phyloP scores from a whole-genome alignment of 2,888 invertebrate species.

The Apodemia zela region DNA sequence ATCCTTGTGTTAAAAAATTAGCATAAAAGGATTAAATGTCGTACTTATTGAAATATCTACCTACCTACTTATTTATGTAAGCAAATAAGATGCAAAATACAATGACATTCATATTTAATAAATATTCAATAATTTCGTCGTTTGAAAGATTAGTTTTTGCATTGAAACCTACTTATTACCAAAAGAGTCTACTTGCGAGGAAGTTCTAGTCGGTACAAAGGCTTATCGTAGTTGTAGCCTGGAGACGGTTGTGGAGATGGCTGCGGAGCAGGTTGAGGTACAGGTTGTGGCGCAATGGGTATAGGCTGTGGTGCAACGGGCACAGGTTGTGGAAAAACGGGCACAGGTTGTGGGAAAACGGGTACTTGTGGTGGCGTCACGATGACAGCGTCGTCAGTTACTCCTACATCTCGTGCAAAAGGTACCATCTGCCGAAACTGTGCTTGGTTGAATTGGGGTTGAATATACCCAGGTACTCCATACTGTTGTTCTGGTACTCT shows the following conservation, averaged over 20 bases:
- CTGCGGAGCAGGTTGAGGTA: conserved; percentile 37
- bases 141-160: too few relatives aligned
- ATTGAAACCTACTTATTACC: background rate
- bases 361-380: conserved; percentile 68
- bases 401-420: conserved; percentile 57
- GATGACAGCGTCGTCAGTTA: conserved; percentile 71
- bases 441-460: conserved; percentile 22
- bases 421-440: conserved; percentile 42
- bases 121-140: too few relatives aligned
- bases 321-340: conserved; percentile 28
- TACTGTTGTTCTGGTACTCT: conserved; percentile 10
- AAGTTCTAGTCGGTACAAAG: conserved; percentile 62
- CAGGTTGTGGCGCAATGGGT: conserved; percentile 27
- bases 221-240: conserved; percentile 65
- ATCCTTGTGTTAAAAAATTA: too few relatives aligned
- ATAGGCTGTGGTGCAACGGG: conserved; percentile 36
- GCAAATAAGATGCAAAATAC: too few relatives aligned
- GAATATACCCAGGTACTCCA: conserved; percentile 4
- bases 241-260: conserved; percentile 41
- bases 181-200: conserved; percentile 54
- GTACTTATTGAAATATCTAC: too few relatives aligned
- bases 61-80: too few relatives aligned
- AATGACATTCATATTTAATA: too few relatives aligned
- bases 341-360: conserved; percentile 37
- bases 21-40: too few relatives aligned